Percentiles rank a stretch among this genome's conserved stretches.
Evolutionary conservation across 2,888 invertebrate genomes (phyloP).

Genomic region (Agrochola circellaris): DNA sequence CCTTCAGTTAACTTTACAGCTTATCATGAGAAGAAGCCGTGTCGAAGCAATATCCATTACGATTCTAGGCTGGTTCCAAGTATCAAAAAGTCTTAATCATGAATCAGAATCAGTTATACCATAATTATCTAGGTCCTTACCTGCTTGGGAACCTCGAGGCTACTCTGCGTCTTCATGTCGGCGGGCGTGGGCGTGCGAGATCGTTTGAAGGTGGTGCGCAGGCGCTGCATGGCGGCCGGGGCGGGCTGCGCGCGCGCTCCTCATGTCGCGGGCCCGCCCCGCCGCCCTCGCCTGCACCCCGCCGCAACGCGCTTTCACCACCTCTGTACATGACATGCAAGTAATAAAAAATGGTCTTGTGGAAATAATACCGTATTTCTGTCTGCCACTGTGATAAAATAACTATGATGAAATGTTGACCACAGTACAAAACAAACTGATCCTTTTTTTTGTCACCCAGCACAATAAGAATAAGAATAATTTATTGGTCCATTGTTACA

Average conservation of each 20-base stretch:
- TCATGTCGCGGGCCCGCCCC: constrained; percentile 88
- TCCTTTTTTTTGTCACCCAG: not conserved
- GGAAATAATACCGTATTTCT: not conserved
- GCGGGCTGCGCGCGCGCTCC: constrained; percentile 86
- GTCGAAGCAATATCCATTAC: not conserved
- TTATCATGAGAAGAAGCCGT: not conserved
- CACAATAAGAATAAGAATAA: no score
- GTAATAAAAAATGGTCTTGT: not conserved
- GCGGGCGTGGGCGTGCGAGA: constrained; percentile 97
- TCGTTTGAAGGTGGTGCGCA: constrained; percentile 96
- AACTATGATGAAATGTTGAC: not conserved
- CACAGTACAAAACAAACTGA: not conserved
- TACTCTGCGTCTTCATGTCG: constrained; percentile 97
- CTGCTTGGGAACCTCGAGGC: constrained; percentile 97
- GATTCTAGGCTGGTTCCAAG: not conserved
- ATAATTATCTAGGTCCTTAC: constrained; percentile 73
- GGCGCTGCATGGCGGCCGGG: constrained; percentile 93
- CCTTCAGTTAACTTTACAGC: not conserved
- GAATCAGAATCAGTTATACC: not conserved
- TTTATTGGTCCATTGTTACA: no score
- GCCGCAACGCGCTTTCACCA: constrained; percentile 72
- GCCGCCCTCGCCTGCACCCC: constrained; percentile 81
- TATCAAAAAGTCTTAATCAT: not conserved
- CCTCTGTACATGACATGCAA: constrained; percentile 61
- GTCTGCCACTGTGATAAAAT: constrained; percentile 58